phyloP scores from a whole-genome alignment of 2,888 invertebrate genomes.

The Epirrita christyi region DNA sequence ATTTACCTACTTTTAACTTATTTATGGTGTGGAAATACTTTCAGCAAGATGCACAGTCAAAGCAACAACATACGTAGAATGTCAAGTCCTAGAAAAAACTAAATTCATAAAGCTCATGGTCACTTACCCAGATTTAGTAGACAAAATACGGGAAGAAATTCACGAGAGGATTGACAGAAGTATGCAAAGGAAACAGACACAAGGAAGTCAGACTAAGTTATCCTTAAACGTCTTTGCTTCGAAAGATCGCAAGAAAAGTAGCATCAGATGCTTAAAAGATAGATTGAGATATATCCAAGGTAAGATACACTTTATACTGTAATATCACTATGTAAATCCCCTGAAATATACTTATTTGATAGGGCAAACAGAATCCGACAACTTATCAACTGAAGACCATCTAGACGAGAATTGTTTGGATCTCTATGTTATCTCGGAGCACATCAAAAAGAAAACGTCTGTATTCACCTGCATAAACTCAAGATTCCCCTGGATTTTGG shows the following conservation, averaged over 20 bases:
- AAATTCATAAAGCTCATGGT: conserved; percentile 78
- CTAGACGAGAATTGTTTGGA: conserved; percentile 73
- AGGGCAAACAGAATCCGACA: conserved; percentile 64
- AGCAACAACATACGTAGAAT: conserved; percentile 81
- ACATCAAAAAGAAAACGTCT: conserved; percentile 67
- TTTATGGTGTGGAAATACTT: conserved; percentile 19
- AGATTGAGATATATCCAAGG: conserved; percentile 75
- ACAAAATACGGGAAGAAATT: conserved; percentile 63
- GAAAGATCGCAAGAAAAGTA: conserved; percentile 73
- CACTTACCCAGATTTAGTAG: conserved; percentile 73
- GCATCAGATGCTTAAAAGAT: conserved; percentile 79
- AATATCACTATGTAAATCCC: too few species aligned
- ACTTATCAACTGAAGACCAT: conserved; percentile 59
- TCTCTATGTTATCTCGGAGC: conserved; percentile 75
- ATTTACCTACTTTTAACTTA: not conserved
- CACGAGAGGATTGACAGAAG: conserved; percentile 60
- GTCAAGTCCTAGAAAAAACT: conserved; percentile 78
- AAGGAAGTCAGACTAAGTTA: conserved; percentile 47
- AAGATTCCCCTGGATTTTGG: conserved; percentile 78
- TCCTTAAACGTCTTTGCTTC: conserved; percentile 76
- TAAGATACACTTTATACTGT: conserved; percentile 32
- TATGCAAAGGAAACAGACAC: conserved; percentile 51
- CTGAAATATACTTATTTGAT: conserved; percentile 22
- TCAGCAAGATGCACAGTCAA: conserved; percentile 79
- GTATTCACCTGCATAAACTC: conserved; percentile 68